Evolutionary conservation across 2,888 invertebrate genomes (phyloP).

Genomic region (Steinernema scapterisci): DNA sequence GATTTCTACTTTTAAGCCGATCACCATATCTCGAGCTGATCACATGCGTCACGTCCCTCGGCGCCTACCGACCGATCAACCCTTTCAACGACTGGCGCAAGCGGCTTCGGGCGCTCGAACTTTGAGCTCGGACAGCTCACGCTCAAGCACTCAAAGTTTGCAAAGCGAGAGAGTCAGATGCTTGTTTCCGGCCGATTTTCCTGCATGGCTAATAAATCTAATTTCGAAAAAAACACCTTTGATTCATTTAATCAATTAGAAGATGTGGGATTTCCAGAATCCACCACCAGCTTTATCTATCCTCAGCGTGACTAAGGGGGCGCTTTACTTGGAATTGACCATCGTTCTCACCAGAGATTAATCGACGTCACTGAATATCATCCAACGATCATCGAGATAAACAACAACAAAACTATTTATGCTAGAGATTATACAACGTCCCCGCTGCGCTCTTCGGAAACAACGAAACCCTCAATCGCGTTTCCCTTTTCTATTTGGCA

Average conservation of each 20-base stretch:
- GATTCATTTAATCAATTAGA: constrained; percentile 1
- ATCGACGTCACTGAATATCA: too few species aligned
- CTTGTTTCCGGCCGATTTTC: background rate
- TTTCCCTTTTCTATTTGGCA: too few species aligned
- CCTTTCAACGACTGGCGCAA: background rate
- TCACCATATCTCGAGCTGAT: constrained; percentile 19
- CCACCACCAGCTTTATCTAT: too few species aligned
- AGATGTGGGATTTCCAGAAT: background rate
- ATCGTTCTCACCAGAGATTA: too few species aligned
- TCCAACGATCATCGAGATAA: too few species aligned
- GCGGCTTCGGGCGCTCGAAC: background rate
- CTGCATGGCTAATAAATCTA: background rate
- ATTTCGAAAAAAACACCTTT: background rate
- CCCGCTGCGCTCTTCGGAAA: too few species aligned
- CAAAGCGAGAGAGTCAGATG: background rate
- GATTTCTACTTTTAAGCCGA: constrained; percentile 28
- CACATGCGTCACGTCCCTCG: background rate
- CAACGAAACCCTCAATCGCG: too few species aligned
- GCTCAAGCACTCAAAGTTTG: constrained; percentile 2
- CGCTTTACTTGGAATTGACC: too few species aligned
- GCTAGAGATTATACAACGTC: too few species aligned
- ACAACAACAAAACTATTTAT: too few species aligned
- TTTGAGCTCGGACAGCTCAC: background rate
- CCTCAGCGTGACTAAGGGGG: too few species aligned
- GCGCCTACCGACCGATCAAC: background rate